Percentiles rank a stretch among this genome's conserved stretches.
These are phyloP conservation scores for Proctacanthus coquilletti DNA, from an alignment of 1,140 invertebrate genomes.

Conservation along the genomic window DNA sequence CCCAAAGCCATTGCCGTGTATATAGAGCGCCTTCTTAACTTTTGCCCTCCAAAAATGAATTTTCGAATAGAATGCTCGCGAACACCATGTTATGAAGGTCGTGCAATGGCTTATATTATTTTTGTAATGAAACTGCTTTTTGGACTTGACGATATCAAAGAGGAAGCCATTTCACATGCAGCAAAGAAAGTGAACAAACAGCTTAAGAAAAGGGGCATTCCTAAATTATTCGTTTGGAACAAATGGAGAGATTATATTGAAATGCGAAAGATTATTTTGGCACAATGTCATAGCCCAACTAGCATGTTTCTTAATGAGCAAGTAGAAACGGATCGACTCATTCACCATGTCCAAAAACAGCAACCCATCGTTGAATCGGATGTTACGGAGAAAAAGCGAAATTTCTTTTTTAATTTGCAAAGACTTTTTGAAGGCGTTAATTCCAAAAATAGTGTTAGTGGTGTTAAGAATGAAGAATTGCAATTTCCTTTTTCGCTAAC, in stretches of 20 bases:
- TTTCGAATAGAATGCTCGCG: conserved; percentile 7
- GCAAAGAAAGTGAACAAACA: conserved; percentile 31
- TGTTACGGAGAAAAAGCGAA: conserved; percentile 13
- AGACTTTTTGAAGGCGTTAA: conserved; percentile 4
- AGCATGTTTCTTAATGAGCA: conserved; percentile 14
- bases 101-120: conserved; percentile 44
- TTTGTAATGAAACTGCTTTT: conserved; percentile 44
- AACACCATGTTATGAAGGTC: conserved; percentile 42
- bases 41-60: conserved; percentile 28
- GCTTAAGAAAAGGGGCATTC: conserved; percentile 8
- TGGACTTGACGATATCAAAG: conserved; percentile 44
- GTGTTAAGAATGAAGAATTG: no score
- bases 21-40: conserved; percentile 22
- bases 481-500: no score
- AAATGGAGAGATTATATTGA: conserved; percentile 47
- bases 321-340: neutral
- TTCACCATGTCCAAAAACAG: conserved; percentile 6
- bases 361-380: conserved; percentile 15
- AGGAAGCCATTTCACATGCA: conserved; percentile 38
- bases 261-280: conserved; percentile 36
- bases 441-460: no score
- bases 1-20: conserved; percentile 28
- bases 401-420: conserved; percentile 14
- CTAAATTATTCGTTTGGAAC: conserved; percentile 39
- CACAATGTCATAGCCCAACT: conserved; percentile 37